A percentile compares a stretch with the other conserved stretches of the same genome.
Evolutionary conservation across 2,888 invertebrate genomes (phyloP).

Genomic region (Acanthosoma haemorrhoidale): DNA sequence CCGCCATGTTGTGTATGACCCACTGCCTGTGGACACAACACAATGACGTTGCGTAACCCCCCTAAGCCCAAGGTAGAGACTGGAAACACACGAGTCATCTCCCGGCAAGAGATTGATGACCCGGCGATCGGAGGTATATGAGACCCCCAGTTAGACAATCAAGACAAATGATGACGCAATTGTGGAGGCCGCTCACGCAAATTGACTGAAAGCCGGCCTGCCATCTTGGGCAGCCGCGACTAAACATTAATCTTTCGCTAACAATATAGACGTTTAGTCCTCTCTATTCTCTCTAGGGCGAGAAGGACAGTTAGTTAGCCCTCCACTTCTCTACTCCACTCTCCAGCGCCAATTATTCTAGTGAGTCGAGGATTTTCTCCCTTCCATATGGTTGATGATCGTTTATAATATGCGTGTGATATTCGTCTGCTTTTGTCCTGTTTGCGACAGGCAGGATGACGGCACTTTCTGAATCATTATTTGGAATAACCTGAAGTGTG

Average conservation of each 20-base stretch:
- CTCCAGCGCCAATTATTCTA: neutral
- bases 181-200: neutral
- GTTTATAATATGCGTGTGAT: neutral
- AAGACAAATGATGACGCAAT: neutral
- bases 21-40: too few relatives aligned
- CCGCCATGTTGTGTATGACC: too few relatives aligned
- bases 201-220: neutral
- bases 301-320: neutral
- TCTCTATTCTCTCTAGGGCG: too few relatives aligned
- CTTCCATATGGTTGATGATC: neutral
- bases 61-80: too few relatives aligned
- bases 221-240: neutral
- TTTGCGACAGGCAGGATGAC: neutral
- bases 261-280: conserved; percentile 1
- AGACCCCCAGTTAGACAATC: neutral
- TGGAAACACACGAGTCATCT: neutral
- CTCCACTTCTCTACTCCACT: neutral
- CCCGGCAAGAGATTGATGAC: neutral
- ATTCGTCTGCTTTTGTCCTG: neutral
- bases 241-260: neutral
- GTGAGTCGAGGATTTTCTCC: neutral
- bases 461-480: too few relatives aligned
- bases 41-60: too few relatives aligned
- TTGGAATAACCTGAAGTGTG: too few relatives aligned
- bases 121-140: neutral